Conservation (phyloP, 1,140 invertebrate genomes). For the Centruroides sculpturatus region DNA sequence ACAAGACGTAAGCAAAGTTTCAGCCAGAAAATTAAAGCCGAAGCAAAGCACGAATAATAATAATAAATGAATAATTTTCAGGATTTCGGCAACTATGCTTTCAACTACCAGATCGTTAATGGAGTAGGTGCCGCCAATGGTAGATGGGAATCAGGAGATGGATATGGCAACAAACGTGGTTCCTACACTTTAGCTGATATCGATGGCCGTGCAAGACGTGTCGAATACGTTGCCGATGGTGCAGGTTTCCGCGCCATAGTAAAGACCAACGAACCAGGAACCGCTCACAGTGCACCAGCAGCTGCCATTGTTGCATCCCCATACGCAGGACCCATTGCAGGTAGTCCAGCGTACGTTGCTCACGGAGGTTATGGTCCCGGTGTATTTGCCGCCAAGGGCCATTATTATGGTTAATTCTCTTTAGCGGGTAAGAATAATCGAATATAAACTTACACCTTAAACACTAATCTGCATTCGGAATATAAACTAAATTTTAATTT, state of each 20-base stretch:
- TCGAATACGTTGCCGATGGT: constrained; percentile 18
- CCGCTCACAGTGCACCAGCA: constrained; percentile 14
- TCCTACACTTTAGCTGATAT: constrained; percentile 5
- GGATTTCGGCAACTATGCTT: constrained; percentile 18
- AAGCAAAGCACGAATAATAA: background rate
- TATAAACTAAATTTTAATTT: too few species aligned
- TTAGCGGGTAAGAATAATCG: too few species aligned
- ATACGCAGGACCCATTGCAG: background rate
- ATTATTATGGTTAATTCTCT: too few species aligned
- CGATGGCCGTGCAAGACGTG: constrained; percentile 13
- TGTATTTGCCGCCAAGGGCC: too few species aligned
- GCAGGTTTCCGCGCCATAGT: constrained; percentile 18
- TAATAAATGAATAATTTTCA: constrained; percentile 1
- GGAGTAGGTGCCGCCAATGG: constrained; percentile 15
- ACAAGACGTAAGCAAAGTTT: background rate
- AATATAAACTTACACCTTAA: too few species aligned
- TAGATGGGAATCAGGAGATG: constrained; percentile 17
- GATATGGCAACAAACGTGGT: constrained; percentile 14
- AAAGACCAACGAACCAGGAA: constrained; percentile 21
- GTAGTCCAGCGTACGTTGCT: too few species aligned
- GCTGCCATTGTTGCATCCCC: constrained; percentile 6
- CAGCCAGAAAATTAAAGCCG: too few species aligned
- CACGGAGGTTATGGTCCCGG: too few species aligned
- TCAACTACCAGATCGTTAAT: constrained; percentile 19
- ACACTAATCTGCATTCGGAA: too few species aligned